Conservation (phyloP, 2,113 vertebrate species). For the Machaerirhynchus nigripectus region DNA sequence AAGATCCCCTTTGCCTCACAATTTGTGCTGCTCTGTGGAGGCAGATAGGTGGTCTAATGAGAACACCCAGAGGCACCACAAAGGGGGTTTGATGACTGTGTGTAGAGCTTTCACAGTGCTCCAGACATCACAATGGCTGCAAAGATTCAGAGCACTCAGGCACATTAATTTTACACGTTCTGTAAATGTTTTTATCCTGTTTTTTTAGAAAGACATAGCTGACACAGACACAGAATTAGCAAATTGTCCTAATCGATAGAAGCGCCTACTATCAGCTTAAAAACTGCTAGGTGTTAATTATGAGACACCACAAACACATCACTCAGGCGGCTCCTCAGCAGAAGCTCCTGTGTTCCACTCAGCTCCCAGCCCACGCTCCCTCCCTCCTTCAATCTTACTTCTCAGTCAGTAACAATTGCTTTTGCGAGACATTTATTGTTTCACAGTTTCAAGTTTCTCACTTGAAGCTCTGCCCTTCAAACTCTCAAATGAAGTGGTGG, state of each 20-base stretch:
- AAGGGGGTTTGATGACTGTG: accelerated
- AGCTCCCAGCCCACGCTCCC: not conserved
- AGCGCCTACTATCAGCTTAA: not conserved
- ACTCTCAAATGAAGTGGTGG: not conserved
- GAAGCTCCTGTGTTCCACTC: not conserved
- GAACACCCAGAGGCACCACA: accelerated
- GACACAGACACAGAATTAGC: slow-evolving; percentile 17
- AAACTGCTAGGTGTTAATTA: not conserved
- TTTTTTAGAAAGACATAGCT: not conserved
- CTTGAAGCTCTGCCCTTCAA: not conserved
- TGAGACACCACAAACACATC: slow-evolving; percentile 7
- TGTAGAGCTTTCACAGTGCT: not conserved
- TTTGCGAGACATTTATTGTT: not conserved
- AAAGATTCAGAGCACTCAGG: not conserved
- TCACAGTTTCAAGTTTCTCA: not conserved
- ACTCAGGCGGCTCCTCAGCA: not conserved
- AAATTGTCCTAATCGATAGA: slow-evolving; percentile 1
- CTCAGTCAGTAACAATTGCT: not conserved
- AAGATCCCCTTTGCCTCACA: not conserved
- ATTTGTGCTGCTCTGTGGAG: not conserved
- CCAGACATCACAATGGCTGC: not conserved
- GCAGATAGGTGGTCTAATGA: not conserved
- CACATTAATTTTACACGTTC: not conserved
- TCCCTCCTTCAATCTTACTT: not conserved
- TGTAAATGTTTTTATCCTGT: not conserved